These are phyloP conservation scores for Lophotis ruficrista DNA, from an alignment of 2,113 vertebrate species.

Conservation along the genomic window DNA sequence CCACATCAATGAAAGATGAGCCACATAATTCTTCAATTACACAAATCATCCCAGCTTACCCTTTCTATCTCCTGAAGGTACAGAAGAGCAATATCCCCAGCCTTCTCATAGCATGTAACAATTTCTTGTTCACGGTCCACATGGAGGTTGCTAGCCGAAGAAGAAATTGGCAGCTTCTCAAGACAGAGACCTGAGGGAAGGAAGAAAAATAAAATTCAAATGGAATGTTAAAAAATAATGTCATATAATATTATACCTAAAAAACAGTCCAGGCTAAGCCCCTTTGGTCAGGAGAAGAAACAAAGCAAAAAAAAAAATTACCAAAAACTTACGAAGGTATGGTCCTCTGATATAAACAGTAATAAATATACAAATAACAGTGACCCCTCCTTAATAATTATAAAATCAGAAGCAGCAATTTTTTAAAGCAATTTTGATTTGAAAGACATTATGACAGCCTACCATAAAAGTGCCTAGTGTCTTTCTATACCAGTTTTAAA, in stretches of 20 bases:
- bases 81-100: constrained; percentile 94
- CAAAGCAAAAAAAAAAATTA: neutral
- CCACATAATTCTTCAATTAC: neutral
- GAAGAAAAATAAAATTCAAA: neutral
- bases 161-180: constrained; percentile 88
- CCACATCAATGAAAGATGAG: neutral
- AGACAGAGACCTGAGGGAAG: constrained; percentile 87
- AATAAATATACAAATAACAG: neutral
- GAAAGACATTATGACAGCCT: neutral
- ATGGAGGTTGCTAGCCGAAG: constrained; percentile 83
- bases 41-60: constrained; percentile 72
- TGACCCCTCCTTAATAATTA: neutral
- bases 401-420: neutral
- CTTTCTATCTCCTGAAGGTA: constrained; percentile 97
- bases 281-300: neutral
- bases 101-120: constrained; percentile 96
- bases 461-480: neutral
- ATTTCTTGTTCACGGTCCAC: constrained; percentile 89
- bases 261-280: neutral
- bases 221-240: neutral
- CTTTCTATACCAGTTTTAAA: neutral
- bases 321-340: neutral
- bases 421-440: neutral
- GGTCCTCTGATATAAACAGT: neutral
- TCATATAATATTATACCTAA: neutral